Evolutionary conservation across 2,113 vertebrate genomes (phyloP).

Genomic region (Aramus guarauna): DNA sequence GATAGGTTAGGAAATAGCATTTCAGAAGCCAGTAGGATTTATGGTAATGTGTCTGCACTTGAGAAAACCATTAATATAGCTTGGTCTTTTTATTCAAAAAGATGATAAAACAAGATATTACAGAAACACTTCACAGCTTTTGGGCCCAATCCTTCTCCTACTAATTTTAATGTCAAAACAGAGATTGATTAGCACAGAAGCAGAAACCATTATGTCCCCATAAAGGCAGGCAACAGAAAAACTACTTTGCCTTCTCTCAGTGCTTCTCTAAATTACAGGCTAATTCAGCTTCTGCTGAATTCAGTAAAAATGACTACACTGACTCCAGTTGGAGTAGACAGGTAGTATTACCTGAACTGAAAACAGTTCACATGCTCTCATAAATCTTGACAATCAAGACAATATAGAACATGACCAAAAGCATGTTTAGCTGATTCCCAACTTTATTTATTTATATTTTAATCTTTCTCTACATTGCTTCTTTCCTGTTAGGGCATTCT

Average conservation of each 20-base stretch:
- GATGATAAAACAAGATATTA: neutral
- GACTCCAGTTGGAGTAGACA: neutral
- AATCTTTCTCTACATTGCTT: neutral
- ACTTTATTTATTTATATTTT: neutral
- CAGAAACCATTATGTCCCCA: neutral
- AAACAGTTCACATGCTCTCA: neutral
- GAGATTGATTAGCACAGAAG: neutral
- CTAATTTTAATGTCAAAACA: neutral
- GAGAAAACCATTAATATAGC: neutral
- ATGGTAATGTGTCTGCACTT: neutral
- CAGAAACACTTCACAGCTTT: neutral
- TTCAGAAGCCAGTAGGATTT: constrained; percentile 3
- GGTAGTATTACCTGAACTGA: neutral
- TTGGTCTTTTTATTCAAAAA: neutral
- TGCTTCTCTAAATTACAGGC: neutral
- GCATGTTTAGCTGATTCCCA: neutral
- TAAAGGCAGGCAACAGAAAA: neutral
- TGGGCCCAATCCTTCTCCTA: neutral
- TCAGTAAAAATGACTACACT: neutral
- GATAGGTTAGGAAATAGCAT: neutral
- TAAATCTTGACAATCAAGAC: neutral
- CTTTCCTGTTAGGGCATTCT: neutral
- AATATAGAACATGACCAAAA: neutral
- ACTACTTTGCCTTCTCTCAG: neutral
- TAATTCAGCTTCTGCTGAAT: neutral